Evolutionary conservation across 2,888 invertebrate species (phyloP).

Genomic region (Biston stratarius): DNA sequence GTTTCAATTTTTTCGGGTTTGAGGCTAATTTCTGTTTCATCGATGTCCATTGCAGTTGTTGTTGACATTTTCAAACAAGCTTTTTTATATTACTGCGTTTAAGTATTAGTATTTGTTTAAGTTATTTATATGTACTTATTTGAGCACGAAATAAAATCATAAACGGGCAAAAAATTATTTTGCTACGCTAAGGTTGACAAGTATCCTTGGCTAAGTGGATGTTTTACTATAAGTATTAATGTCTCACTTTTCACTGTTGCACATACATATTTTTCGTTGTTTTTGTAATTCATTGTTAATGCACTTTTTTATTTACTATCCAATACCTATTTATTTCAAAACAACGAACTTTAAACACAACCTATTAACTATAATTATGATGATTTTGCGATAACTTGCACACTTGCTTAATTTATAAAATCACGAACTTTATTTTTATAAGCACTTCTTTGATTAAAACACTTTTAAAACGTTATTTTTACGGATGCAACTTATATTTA

Average conservation of each 20-base stretch:
- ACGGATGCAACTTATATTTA: background rate
- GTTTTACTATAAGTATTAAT: too few species aligned
- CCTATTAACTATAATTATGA: too few species aligned
- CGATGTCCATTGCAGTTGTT: slow-evolving; percentile 57
- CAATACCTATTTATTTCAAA: too few species aligned
- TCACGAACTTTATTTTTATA: background rate
- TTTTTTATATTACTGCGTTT: background rate
- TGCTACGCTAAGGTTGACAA: too few species aligned
- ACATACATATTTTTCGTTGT: too few species aligned
- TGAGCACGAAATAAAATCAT: too few species aligned
- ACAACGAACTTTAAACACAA: too few species aligned
- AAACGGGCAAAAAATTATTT: too few species aligned
- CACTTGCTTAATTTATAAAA: background rate
- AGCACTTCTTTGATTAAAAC: background rate
- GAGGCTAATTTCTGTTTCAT: slow-evolving; percentile 51
- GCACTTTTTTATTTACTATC: background rate
- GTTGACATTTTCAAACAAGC: slow-evolving; percentile 20
- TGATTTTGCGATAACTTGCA: background rate
- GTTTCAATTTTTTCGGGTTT: slow-evolving; percentile 66
- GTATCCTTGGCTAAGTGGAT: too few species aligned
- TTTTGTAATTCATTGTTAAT: too few species aligned
- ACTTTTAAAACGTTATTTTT: background rate
- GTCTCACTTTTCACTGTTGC: too few species aligned
- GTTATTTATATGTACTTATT: background rate
- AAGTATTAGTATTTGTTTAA: background rate